phyloP scores from a whole-genome alignment of 1,140 invertebrate species.

The Camponotus vicinus region DNA sequence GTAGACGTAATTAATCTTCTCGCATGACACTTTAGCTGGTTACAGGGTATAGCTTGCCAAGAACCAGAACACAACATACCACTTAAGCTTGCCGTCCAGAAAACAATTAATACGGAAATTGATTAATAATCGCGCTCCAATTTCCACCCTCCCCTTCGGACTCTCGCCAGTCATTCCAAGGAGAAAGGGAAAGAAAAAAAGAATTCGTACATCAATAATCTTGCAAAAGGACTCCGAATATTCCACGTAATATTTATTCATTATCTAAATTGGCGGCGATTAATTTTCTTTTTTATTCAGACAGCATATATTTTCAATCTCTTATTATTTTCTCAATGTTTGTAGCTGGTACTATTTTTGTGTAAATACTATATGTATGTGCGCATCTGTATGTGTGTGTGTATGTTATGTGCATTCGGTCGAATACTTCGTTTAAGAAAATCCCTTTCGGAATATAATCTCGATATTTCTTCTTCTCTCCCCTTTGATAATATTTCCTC shows the following conservation, averaged over 20 bases:
- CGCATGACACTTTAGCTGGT: conserved; percentile 80
- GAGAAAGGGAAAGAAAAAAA: conserved; percentile 21
- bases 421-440: background rate
- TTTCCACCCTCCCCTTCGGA: conserved; percentile 61
- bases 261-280: conserved; percentile 28
- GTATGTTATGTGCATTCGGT: background rate
- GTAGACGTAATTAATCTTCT: conserved; percentile 81
- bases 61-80: conserved; percentile 81
- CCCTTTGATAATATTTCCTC: background rate
- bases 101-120: conserved; percentile 83
- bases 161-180: conserved; percentile 67
- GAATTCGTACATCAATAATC: conserved; percentile 26
- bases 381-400: too few relatives aligned
- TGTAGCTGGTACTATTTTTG: background rate
- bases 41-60: conserved; percentile 77
- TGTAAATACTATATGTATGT: too few relatives aligned
- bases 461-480: background rate
- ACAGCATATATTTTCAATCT: background rate
- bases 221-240: conserved; percentile 1
- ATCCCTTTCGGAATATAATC: background rate
- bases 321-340: background rate
- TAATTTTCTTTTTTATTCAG: conserved; percentile 8
- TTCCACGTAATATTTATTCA: background rate
- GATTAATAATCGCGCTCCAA: conserved; percentile 81
- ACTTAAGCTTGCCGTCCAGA: conserved; percentile 78